A percentile compares a stretch with the other conserved stretches of the same genome.
Conservation (phyloP, 2,113 vertebrate species). For the Perca flavescens region DNA sequence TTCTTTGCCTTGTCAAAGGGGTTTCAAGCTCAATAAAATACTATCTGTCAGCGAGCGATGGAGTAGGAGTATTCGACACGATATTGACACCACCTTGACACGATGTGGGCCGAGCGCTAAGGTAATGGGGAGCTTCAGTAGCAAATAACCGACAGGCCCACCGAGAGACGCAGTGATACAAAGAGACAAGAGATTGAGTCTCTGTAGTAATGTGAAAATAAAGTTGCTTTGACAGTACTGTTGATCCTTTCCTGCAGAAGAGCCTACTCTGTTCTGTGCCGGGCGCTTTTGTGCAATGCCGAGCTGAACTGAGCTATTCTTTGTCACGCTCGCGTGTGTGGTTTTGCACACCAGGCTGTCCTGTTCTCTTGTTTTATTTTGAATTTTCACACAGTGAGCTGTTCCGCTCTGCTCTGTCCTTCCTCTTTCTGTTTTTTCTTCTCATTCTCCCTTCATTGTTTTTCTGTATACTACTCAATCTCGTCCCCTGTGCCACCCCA, state of each 20-base stretch:
- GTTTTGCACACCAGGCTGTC: not conserved
- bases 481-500: slow-evolving; percentile 44
- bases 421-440: not conserved
- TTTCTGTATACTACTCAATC: slow-evolving; percentile 40
- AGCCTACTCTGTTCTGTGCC: slow-evolving; percentile 8
- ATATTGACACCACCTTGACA: slow-evolving; percentile 74
- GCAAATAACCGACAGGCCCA: slow-evolving; percentile 60
- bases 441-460: slow-evolving; percentile 38
- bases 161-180: slow-evolving; percentile 37
- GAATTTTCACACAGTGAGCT: not conserved
- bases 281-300: not conserved
- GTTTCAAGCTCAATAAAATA: slow-evolving; percentile 66
- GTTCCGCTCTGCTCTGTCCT: not conserved
- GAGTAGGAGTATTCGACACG: slow-evolving; percentile 59
- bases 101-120: slow-evolving; percentile 56
- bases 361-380: slow-evolving; percentile 21
- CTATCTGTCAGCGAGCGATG: slow-evolving; percentile 47
- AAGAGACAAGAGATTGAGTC: slow-evolving; percentile 56
- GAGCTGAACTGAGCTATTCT: not conserved
- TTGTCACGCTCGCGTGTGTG: not conserved
- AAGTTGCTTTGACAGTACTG: slow-evolving; percentile 65
- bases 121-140: slow-evolving; percentile 48
- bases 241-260: slow-evolving; percentile 52
- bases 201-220: slow-evolving; percentile 67
- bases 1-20: slow-evolving; percentile 61